These are phyloP conservation scores for Ceraclea dissimilis DNA, from an alignment of 2,888 invertebrate species.

Conservation along the genomic window DNA sequence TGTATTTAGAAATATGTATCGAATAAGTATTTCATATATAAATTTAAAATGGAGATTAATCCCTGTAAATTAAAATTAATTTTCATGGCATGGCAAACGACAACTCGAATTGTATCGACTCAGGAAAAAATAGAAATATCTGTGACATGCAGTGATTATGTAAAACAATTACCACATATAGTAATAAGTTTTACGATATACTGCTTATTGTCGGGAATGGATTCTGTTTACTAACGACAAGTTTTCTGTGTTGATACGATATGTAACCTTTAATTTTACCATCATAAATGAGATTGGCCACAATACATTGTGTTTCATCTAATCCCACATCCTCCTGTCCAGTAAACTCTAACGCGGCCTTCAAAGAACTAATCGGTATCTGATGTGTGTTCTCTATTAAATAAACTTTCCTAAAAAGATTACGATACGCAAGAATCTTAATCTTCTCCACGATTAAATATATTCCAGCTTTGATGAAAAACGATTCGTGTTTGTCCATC, in stretches of 20 bases:
- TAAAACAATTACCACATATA: background rate
- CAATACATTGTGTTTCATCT: conserved; percentile 93
- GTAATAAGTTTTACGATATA: conserved; percentile 44
- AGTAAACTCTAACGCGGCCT: conserved; percentile 72
- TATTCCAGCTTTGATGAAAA: conserved; percentile 95
- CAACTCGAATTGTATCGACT: background rate
- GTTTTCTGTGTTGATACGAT: conserved; percentile 92
- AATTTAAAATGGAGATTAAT: conserved; percentile 15
- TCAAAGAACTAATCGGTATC: conserved; percentile 77
- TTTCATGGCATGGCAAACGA: too few relatives aligned
- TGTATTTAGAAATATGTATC: conserved; percentile 22
- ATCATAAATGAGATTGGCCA: conserved; percentile 93
- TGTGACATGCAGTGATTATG: too few relatives aligned
- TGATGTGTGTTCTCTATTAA: conserved; percentile 73
- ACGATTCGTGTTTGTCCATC: conserved; percentile 78
- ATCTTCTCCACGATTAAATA: conserved; percentile 95
- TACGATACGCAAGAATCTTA: conserved; percentile 90
- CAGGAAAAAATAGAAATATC: background rate
- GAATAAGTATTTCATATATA: conserved; percentile 19
- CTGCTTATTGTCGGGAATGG: conserved; percentile 80
- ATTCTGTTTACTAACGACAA: conserved; percentile 95
- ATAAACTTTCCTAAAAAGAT: conserved; percentile 90
- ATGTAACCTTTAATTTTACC: conserved; percentile 98
- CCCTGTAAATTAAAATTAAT: background rate
- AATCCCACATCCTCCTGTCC: conserved; percentile 80